A percentile compares a stretch with the other conserved stretches of the same genome.
Evolutionary conservation across 1,140 invertebrate species (phyloP).

Genomic region (Papilio machaon): DNA sequence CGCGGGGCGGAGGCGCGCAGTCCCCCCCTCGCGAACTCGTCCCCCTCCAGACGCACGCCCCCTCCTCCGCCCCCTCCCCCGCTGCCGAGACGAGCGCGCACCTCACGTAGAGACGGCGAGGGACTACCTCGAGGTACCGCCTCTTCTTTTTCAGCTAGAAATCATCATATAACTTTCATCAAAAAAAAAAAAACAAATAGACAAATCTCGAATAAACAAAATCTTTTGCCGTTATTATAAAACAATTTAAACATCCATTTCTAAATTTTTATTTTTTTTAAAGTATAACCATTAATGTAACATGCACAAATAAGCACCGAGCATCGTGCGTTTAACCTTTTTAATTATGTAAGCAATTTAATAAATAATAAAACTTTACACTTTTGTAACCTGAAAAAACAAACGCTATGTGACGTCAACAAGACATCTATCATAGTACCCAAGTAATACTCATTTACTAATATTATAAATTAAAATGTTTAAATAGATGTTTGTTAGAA

Average conservation of each 20-base stretch:
- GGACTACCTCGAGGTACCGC: slow-evolving; percentile 64
- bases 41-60: slow-evolving; percentile 63
- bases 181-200: neutral
- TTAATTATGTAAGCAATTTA: neutral
- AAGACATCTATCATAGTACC: too few relatives aligned
- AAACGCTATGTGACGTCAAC: neutral
- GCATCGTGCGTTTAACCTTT: neutral
- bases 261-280: too few relatives aligned
- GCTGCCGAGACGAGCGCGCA: slow-evolving; percentile 60
- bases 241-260: too few relatives aligned
- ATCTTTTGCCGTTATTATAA: neutral
- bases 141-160: slow-evolving; percentile 68
- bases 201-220: neutral
- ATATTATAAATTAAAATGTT: too few relatives aligned
- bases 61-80: slow-evolving; percentile 60
- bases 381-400: neutral
- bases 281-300: neutral
- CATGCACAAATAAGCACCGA: neutral
- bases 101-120: slow-evolving; percentile 82
- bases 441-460: too few relatives aligned
- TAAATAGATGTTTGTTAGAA: too few relatives aligned
- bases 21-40: slow-evolving; percentile 78
- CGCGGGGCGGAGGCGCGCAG: neutral
- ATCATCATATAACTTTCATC: neutral
- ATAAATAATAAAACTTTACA: neutral